Percentiles rank a stretch among this genome's conserved stretches.
These are phyloP conservation scores for Tenthredo mesomela DNA, from an alignment of 2,888 invertebrate species.

Conservation along the genomic window DNA sequence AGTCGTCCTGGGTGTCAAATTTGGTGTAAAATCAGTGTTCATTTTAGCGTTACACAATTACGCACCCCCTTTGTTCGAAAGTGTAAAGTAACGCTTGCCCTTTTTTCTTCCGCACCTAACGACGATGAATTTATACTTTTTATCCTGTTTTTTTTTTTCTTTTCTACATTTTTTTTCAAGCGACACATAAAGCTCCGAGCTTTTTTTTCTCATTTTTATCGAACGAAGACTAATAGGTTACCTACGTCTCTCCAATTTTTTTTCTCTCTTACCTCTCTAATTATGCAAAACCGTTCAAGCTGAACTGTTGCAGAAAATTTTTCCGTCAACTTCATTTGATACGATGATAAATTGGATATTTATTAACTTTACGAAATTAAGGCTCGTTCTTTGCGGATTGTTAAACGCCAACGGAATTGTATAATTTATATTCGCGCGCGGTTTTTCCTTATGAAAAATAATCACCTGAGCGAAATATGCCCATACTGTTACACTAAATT, in stretches of 20 bases:
- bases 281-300: neutral
- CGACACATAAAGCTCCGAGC: neutral
- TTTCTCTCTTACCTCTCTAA: neutral
- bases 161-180: neutral
- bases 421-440: neutral
- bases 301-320: neutral
- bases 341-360: constrained; percentile 4
- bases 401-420: neutral
- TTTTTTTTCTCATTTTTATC: neutral
- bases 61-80: neutral
- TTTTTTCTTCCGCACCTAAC: neutral
- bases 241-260: neutral
- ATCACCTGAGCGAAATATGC: neutral
- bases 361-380: neutral
- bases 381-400: neutral
- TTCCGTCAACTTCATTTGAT: neutral
- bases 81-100: neutral
- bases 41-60: constrained; percentile 26
- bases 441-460: neutral
- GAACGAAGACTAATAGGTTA: neutral
- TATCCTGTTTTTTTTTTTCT: neutral
- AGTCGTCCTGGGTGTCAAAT: neutral
- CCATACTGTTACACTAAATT: neutral
- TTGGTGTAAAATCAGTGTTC: constrained; percentile 43
- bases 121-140: neutral